Percentiles rank a stretch among this genome's conserved stretches.
These are phyloP conservation scores for Andricus curvator DNA, from an alignment of 2,888 invertebrate genomes.

Conservation along the genomic window DNA sequence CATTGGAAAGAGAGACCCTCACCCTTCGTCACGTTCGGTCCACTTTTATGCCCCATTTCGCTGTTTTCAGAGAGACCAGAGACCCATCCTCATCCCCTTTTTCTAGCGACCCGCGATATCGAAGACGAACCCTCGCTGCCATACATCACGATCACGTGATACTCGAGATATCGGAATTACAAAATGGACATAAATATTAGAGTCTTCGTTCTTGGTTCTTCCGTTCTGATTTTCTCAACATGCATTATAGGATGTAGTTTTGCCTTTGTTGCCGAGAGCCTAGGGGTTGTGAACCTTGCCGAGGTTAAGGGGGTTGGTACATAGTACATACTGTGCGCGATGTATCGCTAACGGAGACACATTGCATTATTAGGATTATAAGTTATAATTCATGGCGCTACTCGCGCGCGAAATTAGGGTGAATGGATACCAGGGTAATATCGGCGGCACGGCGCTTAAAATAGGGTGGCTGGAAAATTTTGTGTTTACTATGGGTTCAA, in stretches of 20 bases:
- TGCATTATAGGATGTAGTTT: slow-evolving; percentile 20
- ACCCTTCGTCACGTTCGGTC: slow-evolving; percentile 45
- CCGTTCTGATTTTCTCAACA: slow-evolving; percentile 7
- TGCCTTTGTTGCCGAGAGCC: slow-evolving; percentile 30
- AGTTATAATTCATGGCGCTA: slow-evolving; percentile 40
- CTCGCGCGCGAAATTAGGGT: slow-evolving; percentile 40
- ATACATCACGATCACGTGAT: slow-evolving; percentile 50
- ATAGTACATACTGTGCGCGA: slow-evolving; percentile 20
- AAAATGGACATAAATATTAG: slow-evolving; percentile 56
- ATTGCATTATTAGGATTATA: slow-evolving; percentile 42
- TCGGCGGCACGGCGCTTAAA: neutral
- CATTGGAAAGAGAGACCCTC: slow-evolving; percentile 54
- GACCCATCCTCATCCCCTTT: slow-evolving; percentile 3
- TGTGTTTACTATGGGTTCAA: slow-evolving; percentile 22
- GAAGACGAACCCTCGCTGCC: slow-evolving; percentile 47
- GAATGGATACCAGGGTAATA: slow-evolving; percentile 2
- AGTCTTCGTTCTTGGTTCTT: neutral
- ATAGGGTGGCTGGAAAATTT: slow-evolving; percentile 35
- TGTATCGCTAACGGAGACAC: slow-evolving; percentile 41
- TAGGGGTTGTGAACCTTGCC: slow-evolving; percentile 32
- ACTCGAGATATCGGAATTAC: slow-evolving; percentile 49
- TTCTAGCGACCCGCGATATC: slow-evolving; percentile 18
- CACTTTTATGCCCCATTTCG: slow-evolving; percentile 38
- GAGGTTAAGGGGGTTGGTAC: slow-evolving; percentile 39
- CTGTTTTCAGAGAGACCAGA: slow-evolving; percentile 24